phyloP scores from a whole-genome alignment of 1,140 invertebrate species.

The Scylla paramamosain region DNA sequence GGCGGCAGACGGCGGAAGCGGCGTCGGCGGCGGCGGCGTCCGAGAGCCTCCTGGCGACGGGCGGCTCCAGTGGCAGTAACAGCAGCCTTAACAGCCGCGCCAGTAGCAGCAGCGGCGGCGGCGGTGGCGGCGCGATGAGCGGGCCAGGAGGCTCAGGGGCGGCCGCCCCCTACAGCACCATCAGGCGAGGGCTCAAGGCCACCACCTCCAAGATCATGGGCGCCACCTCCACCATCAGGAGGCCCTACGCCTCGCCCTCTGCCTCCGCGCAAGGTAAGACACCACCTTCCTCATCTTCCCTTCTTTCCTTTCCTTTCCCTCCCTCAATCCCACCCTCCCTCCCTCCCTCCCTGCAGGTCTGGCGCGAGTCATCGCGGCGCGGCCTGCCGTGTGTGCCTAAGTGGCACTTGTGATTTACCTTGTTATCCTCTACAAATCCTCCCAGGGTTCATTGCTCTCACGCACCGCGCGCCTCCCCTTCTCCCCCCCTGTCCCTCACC shows the following conservation, averaged over 20 bases:
- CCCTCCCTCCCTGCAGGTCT: not conserved
- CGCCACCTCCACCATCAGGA: conserved; percentile 62
- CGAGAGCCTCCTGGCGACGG: conserved; percentile 33
- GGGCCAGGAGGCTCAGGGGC: conserved; percentile 62
- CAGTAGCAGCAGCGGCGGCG: conserved; percentile 45
- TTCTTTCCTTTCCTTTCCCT: not conserved
- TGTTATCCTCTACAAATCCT: not conserved
- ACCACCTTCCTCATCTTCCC: not conserved
- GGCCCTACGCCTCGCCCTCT: conserved; percentile 25
- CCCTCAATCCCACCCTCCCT: not conserved
- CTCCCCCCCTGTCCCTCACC: too few species aligned
- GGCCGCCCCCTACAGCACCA: conserved; percentile 68
- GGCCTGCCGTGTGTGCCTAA: not conserved
- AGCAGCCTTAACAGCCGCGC: conserved; percentile 52
- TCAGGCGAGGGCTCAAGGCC: conserved; percentile 67
- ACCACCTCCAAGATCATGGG: conserved; percentile 70
- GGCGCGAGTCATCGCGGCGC: too few species aligned
- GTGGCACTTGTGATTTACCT: not conserved
- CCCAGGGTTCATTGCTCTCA: not conserved
- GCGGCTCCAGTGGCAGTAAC: conserved; percentile 54
- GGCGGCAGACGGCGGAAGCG: conserved; percentile 8
- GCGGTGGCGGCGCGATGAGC: conserved; percentile 48
- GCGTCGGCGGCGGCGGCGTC: conserved; percentile 53
- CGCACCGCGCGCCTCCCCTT: not conserved
- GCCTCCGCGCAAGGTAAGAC: not conserved